phyloP scores from a whole-genome alignment of 2,113 vertebrate genomes.

The Condylura cristata region DNA sequence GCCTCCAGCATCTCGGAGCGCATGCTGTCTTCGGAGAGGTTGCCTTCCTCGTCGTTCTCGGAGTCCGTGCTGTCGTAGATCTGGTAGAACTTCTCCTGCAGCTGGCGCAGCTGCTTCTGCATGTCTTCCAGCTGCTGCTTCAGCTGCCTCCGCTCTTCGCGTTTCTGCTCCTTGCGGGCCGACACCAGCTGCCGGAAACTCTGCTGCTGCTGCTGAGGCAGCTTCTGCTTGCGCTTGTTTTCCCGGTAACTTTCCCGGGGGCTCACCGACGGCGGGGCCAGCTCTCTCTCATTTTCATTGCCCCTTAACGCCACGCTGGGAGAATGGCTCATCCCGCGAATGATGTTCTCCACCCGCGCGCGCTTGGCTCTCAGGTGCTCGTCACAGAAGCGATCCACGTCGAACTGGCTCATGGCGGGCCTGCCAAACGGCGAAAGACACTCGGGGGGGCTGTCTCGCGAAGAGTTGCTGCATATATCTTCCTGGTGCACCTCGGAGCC shows the following conservation, averaged over 20 bases:
- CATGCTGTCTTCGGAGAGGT: conserved; percentile 97
- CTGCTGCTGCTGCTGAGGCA: conserved; percentile 99
- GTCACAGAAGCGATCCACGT: conserved; percentile 96
- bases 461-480: conserved; percentile 99
- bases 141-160: conserved; percentile 97
- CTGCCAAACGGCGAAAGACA: conserved; percentile 98
- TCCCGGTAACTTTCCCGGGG: conserved; percentile 97
- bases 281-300: conserved; percentile 94
- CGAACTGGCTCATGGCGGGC: conserved; percentile 94
- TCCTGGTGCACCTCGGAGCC: conserved; percentile 98
- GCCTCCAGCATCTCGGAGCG: conserved; percentile 94
- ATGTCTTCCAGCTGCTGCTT: conserved; percentile 99
- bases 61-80: conserved; percentile 99
- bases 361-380: conserved; percentile 99
- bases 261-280: conserved; percentile 90
- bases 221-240: conserved; percentile 99
- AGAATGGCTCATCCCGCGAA: conserved; percentile 99
- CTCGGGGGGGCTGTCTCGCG: conserved; percentile 97
- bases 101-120: conserved; percentile 99
- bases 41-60: conserved; percentile 97
- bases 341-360: conserved; percentile 98
- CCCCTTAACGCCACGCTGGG: conserved; percentile 94
- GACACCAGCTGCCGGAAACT: conserved; percentile 98
- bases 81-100: conserved; percentile 99
- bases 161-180: conserved; percentile 96